These are phyloP conservation scores for Brachyptera risi DNA, from an alignment of 2,888 invertebrate genomes.

Conservation along the genomic window DNA sequence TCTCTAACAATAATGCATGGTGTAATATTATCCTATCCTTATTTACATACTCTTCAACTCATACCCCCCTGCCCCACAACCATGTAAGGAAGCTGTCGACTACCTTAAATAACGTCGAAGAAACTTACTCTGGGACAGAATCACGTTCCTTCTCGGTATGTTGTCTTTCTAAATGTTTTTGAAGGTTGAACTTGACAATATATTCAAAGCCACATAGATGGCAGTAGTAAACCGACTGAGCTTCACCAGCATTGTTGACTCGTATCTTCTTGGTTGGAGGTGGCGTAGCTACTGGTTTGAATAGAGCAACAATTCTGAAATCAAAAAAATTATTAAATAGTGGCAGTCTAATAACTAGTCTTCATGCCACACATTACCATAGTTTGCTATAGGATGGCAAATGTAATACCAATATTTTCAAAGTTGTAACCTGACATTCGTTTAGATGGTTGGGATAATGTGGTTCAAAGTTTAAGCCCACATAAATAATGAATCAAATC, in stretches of 20 bases:
- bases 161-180: constrained; percentile 54
- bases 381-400: not conserved
- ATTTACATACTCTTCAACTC: too few species aligned
- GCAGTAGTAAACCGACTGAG: constrained; percentile 51
- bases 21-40: too few species aligned
- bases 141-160: constrained; percentile 53
- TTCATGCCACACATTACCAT: not conserved
- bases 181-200: constrained; percentile 61
- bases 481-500: too few species aligned
- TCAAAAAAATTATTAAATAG: constrained; percentile 16
- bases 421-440: not conserved
- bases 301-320: constrained; percentile 45
- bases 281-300: constrained; percentile 48
- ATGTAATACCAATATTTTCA: constrained; percentile 1
- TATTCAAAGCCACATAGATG: constrained; percentile 63
- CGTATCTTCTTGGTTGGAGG: constrained; percentile 53
- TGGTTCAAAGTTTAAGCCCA: too few species aligned
- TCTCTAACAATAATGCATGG: too few species aligned
- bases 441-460: too few species aligned
- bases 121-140: constrained; percentile 36
- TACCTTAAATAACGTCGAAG: too few species aligned
- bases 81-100: too few species aligned
- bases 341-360: constrained; percentile 17
- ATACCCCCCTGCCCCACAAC: too few species aligned
- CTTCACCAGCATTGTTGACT: constrained; percentile 51